These are phyloP conservation scores for Poicephalus gulielmi DNA, from an alignment of 2,113 vertebrate genomes.

Conservation along the genomic window DNA sequence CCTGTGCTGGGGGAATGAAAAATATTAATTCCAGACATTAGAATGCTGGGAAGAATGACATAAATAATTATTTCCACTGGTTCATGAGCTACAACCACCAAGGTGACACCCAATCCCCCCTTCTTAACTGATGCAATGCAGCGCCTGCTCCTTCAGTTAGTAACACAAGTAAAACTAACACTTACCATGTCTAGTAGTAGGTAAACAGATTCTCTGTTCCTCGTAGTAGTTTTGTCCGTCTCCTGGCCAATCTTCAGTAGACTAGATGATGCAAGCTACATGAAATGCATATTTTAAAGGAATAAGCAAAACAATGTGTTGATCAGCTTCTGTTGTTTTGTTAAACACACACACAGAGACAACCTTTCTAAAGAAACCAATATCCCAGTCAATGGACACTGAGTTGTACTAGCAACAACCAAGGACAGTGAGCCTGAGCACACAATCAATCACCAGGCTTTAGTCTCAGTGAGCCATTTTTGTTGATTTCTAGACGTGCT, in stretches of 20 bases:
- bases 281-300: background rate
- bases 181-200: constrained; percentile 98
- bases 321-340: background rate
- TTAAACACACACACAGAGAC: background rate
- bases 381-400: background rate
- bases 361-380: background rate
- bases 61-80: background rate
- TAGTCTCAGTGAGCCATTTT: background rate
- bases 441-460: background rate
- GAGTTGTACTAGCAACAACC: background rate
- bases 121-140: background rate
- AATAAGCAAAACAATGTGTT: background rate
- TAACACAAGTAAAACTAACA: background rate
- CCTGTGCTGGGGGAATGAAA: background rate
- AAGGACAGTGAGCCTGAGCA: background rate
- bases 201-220: constrained; percentile 97
- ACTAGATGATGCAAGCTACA: constrained; percentile 95
- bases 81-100: background rate
- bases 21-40: background rate
- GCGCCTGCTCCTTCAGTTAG: background rate
- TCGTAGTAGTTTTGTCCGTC: constrained; percentile 96
- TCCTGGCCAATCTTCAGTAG: constrained; percentile 98
- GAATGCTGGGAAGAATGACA: background rate
- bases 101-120: background rate
- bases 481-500: background rate